These are phyloP conservation scores for Neoaliturus tenellus DNA, from an alignment of 2,888 invertebrate species.

Conservation along the genomic window DNA sequence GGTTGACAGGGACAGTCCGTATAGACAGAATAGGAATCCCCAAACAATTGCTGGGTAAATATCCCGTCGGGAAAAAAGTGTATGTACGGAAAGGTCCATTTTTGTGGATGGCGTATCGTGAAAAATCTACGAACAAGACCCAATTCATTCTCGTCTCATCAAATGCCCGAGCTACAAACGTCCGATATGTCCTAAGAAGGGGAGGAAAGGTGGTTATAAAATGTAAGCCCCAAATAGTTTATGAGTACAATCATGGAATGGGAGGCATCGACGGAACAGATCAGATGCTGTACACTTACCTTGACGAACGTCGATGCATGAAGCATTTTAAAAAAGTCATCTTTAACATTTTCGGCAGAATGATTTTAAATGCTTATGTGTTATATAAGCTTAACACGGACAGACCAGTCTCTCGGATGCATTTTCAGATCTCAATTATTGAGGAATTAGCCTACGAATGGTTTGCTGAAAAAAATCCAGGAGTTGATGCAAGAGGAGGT, in stretches of 20 bases:
- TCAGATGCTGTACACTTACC: slow-evolving; percentile 34
- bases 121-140: slow-evolving; percentile 3
- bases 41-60: background rate
- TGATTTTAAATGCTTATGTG: slow-evolving; percentile 45
- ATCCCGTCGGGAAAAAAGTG: slow-evolving; percentile 18
- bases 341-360: slow-evolving; percentile 40
- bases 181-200: slow-evolving; percentile 2
- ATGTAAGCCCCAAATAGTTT: slow-evolving; percentile 25
- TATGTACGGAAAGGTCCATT: slow-evolving; percentile 48
- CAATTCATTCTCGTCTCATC: slow-evolving; percentile 46
- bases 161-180: slow-evolving; percentile 15
- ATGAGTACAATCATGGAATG: slow-evolving; percentile 45
- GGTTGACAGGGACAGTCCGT: slow-evolving; percentile 43
- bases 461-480: background rate
- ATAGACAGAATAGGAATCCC: slow-evolving; percentile 40
- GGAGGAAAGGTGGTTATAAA: background rate
- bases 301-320: slow-evolving; percentile 48
- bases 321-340: slow-evolving; percentile 50
- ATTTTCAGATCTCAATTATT: background rate
- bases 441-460: slow-evolving; percentile 9
- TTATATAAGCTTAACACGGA: slow-evolving; percentile 18
- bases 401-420: background rate
- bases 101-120: slow-evolving; percentile 31
- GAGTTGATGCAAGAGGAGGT: background rate
- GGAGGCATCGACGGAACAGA: slow-evolving; percentile 52